Base-by-base conservation (phyloP, 2,113 vertebrate species). In the Ariopsis seemanni region DNA sequence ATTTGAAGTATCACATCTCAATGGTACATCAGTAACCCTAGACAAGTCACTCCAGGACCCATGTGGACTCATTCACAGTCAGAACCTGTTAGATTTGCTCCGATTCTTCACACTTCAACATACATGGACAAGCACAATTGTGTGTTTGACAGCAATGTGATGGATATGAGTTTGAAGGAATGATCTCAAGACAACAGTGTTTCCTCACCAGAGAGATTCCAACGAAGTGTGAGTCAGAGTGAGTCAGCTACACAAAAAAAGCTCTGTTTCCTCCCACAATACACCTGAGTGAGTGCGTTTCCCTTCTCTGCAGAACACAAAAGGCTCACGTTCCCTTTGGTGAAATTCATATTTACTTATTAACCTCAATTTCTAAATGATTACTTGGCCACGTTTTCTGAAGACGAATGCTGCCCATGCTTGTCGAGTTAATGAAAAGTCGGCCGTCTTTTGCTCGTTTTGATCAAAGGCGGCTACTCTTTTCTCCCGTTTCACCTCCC, bases 401-500 rank as follows among this genome's bases (percentile, higher is more conserved):
- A 82, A 80, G 34, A 82, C 58, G 86, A 88, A 90, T 85, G 85
- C 50, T 1, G 58, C 78, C 79, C 82, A 58, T 62, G 22, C 7
- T 11, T 86, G 86, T 92, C 48, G 72, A 91, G 91, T 92, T 93
- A 90, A 94, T 93, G 85, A 93, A 92, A 91, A 90, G 90, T 90
- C 72, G 85, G 67, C 87, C 55, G 82, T 85, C 86, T 91, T 91
- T 93, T 90, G 90, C 87, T 90, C 48, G 60, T 91, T 42, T 89
- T 88, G 93, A 93, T 94, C 93, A 94, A 92, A 94, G 92, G 87
- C 85, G 91, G 88, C 89, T 89, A 90, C 84, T 86, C 87, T 90
- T 93, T 92, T 93, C 90, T 91, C 74, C 63, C 57, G 83, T 48
- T 85, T 90, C 78, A 88, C 91, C 86, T 90, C 90, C 89, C 79